phyloP scores from a whole-genome alignment of 2,113 vertebrate genomes.

The Phrynosoma blainvillii region DNA sequence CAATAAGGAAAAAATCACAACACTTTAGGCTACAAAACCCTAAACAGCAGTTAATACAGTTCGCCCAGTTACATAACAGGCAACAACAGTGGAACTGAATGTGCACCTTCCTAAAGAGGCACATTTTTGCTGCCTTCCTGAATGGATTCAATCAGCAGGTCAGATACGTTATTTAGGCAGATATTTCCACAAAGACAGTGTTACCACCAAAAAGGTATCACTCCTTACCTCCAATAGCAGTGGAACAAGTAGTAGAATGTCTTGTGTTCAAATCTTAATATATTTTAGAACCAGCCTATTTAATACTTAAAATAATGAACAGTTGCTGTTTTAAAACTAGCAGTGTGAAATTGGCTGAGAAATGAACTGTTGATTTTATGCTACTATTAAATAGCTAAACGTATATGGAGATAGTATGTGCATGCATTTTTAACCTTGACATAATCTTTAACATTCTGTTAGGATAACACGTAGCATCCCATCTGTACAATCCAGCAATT shows the following conservation, averaged over 20 bases:
- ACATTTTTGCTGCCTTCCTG: not conserved
- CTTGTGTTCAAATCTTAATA: not conserved
- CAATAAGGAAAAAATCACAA: not conserved
- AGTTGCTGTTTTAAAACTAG: not conserved
- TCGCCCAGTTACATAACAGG: not conserved
- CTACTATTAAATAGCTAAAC: conserved; percentile 27
- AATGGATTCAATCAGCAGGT: not conserved
- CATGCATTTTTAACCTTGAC: conserved; percentile 62
- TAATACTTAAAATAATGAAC: not conserved
- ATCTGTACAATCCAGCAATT: conserved; percentile 68
- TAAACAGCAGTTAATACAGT: not conserved
- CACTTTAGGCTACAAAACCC: not conserved
- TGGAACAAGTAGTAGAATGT: not conserved
- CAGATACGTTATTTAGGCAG: not conserved
- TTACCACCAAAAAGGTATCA: not conserved
- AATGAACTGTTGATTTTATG: conserved; percentile 4
- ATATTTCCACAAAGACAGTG: not conserved
- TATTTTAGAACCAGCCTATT: not conserved
- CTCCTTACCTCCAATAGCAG: not conserved
- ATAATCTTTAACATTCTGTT: conserved; percentile 67
- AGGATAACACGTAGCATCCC: conserved; percentile 70
- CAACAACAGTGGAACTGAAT: not conserved
- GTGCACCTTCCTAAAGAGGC: not conserved
- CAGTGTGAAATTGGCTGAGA: not conserved
- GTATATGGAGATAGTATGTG: conserved; percentile 54